phyloP scores from a whole-genome alignment of 2,888 invertebrate genomes.

The Drosophila fulvimacula region DNA sequence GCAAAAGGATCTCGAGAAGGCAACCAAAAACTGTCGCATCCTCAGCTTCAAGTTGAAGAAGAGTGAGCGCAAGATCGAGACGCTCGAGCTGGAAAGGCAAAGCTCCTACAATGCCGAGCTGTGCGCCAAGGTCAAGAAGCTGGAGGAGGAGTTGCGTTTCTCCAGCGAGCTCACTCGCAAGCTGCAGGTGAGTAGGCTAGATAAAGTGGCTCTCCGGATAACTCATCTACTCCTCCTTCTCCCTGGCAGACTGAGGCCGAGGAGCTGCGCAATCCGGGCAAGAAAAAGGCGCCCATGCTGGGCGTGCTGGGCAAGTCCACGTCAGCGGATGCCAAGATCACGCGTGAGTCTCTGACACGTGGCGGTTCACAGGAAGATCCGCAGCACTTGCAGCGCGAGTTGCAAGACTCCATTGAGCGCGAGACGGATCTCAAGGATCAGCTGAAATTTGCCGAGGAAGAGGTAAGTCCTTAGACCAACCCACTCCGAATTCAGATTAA shows the following conservation, averaged over 20 bases:
- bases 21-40: slow-evolving; percentile 98
- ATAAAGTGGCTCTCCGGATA: neutral
- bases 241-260: slow-evolving; percentile 81
- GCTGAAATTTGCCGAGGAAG: slow-evolving; percentile 95
- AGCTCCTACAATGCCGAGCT: slow-evolving; percentile 88
- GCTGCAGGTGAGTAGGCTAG: slow-evolving; percentile 86
- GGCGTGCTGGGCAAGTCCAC: slow-evolving; percentile 86
- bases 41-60: slow-evolving; percentile 99
- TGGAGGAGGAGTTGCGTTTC: slow-evolving; percentile 94
- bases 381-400: slow-evolving; percentile 92
- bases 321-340: slow-evolving; percentile 89
- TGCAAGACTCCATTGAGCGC: slow-evolving; percentile 96
- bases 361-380: slow-evolving; percentile 93
- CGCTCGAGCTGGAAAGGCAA: slow-evolving; percentile 93
- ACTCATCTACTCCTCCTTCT: neutral
- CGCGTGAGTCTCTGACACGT: slow-evolving; percentile 90
- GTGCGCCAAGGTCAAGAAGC: slow-evolving; percentile 89
- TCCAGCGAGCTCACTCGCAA: slow-evolving; percentile 90
- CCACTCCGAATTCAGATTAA: slow-evolving; percentile 24
- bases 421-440: slow-evolving; percentile 97
- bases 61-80: slow-evolving; percentile 94
- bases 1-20: slow-evolving; percentile 97
- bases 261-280: slow-evolving; percentile 82
- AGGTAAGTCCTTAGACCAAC: slow-evolving; percentile 86
- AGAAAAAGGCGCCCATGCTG: slow-evolving; percentile 87